Evolutionary conservation across 2,113 vertebrate species (phyloP).

Genomic region (Pheucticus melanocephalus): DNA sequence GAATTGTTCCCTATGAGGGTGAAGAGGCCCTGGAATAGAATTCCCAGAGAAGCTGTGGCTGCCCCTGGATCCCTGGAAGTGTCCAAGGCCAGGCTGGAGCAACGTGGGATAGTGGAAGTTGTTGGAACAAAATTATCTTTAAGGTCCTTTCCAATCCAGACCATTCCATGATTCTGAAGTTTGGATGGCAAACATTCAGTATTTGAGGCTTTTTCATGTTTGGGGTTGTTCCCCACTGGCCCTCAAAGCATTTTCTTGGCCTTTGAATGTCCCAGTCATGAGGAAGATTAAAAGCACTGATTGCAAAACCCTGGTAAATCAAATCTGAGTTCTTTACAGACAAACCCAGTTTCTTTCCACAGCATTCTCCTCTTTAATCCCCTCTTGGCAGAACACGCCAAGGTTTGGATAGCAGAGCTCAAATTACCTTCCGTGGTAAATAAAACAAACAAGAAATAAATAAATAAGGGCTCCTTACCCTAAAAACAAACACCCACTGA

Average conservation of each 20-base stretch:
- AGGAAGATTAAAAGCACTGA: conserved; percentile 61
- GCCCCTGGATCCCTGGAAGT: neutral
- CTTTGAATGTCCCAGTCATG: conserved; percentile 31
- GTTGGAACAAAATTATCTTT: neutral
- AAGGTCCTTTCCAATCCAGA: neutral
- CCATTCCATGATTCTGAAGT: neutral
- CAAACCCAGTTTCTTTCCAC: conserved; percentile 67
- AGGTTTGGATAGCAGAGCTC: conserved; percentile 67
- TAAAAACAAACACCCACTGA: conserved; percentile 68
- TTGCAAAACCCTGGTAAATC: conserved; percentile 69
- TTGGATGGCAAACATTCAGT: neutral
- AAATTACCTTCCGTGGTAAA: conserved; percentile 73
- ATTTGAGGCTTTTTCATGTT: neutral
- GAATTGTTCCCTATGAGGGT: neutral
- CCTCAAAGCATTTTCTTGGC: neutral
- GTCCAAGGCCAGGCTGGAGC: neutral
- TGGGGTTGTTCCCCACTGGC: neutral
- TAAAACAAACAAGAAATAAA: conserved; percentile 68
- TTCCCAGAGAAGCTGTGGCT: neutral
- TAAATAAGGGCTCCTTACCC: conserved; percentile 58
- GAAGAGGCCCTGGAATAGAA: neutral
- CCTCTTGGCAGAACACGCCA: conserved; percentile 73
- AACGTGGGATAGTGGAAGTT: accelerated
- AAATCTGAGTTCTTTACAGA: conserved; percentile 50
- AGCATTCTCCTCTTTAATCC: conserved; percentile 71